These are phyloP conservation scores for Pelvicachromis taeniatus DNA, from an alignment of 2,113 vertebrate species.

Conservation along the genomic window DNA sequence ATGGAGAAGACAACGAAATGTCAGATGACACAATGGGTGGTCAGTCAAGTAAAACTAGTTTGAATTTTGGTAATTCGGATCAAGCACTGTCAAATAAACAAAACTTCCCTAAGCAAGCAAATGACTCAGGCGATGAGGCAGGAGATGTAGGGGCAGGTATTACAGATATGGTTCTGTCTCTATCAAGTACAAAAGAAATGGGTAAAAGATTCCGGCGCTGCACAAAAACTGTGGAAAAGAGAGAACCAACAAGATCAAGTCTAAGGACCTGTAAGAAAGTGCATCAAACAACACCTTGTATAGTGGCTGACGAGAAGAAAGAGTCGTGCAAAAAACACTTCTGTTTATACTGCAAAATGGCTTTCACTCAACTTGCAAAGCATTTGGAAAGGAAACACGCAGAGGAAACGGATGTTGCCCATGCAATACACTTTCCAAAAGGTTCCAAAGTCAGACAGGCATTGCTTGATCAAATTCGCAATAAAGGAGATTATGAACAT, in stretches of 20 bases:
- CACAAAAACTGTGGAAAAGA: conserved; percentile 1
- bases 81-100: background rate
- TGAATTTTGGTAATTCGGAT: background rate
- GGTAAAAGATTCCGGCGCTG: background rate
- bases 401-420: conserved; percentile 56
- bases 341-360: conserved; percentile 62
- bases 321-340: conserved; percentile 52
- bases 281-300: background rate
- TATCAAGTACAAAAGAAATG: background rate
- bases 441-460: conserved; percentile 61
- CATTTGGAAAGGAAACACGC: conserved; percentile 61
- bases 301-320: background rate
- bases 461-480: conserved; percentile 60
- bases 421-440: conserved; percentile 62
- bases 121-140: background rate
- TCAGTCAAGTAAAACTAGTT: conserved; percentile 11
- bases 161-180: background rate
- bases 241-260: conserved; percentile 35
- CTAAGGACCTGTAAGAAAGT: conserved; percentile 43
- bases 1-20: background rate
- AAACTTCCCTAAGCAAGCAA: background rate
- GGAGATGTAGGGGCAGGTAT: background rate
- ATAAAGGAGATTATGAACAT: conserved; percentile 62
- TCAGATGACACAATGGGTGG: background rate
- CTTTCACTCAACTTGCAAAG: conserved; percentile 55